These are phyloP conservation scores for Petrolisthes cinctipes DNA, from an alignment of 2,888 invertebrate genomes.

Conservation along the genomic window DNA sequence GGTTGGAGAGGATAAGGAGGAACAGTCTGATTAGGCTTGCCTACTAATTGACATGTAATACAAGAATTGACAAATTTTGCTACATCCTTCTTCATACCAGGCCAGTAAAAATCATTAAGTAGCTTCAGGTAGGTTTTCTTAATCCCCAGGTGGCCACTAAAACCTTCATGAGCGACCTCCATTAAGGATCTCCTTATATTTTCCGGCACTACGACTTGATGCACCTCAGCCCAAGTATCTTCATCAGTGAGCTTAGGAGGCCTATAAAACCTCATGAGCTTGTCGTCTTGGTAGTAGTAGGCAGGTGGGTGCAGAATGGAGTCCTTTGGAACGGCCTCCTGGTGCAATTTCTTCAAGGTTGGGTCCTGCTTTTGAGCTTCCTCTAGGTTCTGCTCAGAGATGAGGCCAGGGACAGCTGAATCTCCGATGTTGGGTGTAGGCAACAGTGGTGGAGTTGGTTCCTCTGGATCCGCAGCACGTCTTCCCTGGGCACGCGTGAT, in stretches of 20 bases:
- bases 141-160: slow-evolving; percentile 4
- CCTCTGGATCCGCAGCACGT: not conserved
- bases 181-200: not conserved
- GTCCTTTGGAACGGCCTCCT: not conserved
- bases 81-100: slow-evolving; percentile 9
- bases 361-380: not conserved
- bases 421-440: not conserved
- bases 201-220: not conserved
- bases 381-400: not conserved
- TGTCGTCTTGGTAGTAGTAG: not conserved
- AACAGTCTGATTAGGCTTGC: not conserved
- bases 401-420: not conserved
- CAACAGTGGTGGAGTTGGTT: not conserved
- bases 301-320: not conserved
- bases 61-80: not conserved
- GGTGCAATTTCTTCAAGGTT: not conserved
- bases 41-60: slow-evolving; percentile 1
- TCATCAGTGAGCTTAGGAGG: not conserved
- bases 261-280: not conserved
- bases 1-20: slow-evolving; percentile 14
- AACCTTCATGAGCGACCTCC: not conserved
- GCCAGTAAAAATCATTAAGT: slow-evolving; percentile 10
- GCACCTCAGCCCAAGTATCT: not conserved
- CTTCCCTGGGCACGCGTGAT: not conserved
- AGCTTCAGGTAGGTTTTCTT: slow-evolving; percentile 14